phyloP scores from a whole-genome alignment of 2,113 vertebrate genomes.

The Apodemus speciosus region DNA sequence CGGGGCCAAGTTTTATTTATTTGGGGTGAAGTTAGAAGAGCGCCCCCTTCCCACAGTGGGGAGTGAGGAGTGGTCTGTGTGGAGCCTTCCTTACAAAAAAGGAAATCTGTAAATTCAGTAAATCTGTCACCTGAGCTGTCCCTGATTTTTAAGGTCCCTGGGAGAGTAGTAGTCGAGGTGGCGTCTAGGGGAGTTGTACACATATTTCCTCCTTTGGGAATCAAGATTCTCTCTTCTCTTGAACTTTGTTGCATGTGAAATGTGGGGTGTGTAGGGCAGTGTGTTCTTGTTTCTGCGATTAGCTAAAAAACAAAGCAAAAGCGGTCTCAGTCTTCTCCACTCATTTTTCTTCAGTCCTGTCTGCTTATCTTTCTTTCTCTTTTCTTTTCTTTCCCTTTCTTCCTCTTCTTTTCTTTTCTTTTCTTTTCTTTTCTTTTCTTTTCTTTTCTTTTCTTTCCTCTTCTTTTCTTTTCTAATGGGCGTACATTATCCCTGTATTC shows the following conservation, averaged over 20 bases:
- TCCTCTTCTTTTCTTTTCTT: too few relatives aligned
- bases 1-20: not conserved
- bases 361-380: not conserved
- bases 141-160: not conserved
- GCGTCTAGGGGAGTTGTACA: not conserved
- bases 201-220: not conserved
- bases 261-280: not conserved
- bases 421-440: too few relatives aligned
- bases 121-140: not conserved
- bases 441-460: too few relatives aligned
- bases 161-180: not conserved
- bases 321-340: not conserved
- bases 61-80: not conserved
- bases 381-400: not conserved
- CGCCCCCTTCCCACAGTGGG: not conserved
- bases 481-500: not conserved
- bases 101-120: not conserved
- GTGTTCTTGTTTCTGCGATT: not conserved
- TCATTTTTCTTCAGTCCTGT: not conserved
- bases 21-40: not conserved
- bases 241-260: slow-evolving; percentile 37
- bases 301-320: not conserved
- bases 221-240: slow-evolving; percentile 25
- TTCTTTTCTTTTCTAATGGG: not conserved
- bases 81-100: not conserved